These are phyloP conservation scores for Pelvicachromis taeniatus DNA, from an alignment of 2,113 vertebrate species.

Conservation along the genomic window DNA sequence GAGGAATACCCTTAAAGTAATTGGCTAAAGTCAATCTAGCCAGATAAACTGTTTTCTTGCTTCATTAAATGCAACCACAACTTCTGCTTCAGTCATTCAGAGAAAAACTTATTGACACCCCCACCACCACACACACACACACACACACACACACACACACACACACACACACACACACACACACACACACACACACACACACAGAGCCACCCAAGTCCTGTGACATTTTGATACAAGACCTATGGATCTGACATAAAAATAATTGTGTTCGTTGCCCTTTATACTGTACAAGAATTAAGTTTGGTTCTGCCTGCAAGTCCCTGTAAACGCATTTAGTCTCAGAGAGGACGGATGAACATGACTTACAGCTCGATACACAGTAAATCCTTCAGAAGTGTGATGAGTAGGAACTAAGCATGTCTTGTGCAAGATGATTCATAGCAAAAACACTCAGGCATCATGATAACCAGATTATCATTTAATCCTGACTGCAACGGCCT, in stretches of 20 bases:
- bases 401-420: background rate
- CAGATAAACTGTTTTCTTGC: conserved; percentile 66
- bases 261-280: conserved; percentile 45
- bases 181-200: background rate
- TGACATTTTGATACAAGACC: conserved; percentile 61
- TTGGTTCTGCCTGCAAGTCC: background rate
- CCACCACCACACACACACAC: background rate
- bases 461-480: background rate
- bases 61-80: conserved; percentile 61
- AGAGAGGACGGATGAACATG: conserved; percentile 6
- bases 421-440: background rate
- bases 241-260: conserved; percentile 37
- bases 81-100: conserved; percentile 55
- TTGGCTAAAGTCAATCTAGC: conserved; percentile 59
- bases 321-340: conserved; percentile 1
- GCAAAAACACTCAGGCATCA: background rate
- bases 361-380: background rate
- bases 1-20: conserved; percentile 61
- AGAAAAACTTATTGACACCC: conserved; percentile 57
- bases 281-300: conserved; percentile 19
- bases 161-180: background rate
- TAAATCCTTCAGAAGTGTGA: background rate
- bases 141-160: too few species aligned
- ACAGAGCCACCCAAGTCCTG: background rate
- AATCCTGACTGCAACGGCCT: background rate